Conservation (phyloP, 2,888 invertebrate genomes). For the Chrysomela aeneicollis region DNA sequence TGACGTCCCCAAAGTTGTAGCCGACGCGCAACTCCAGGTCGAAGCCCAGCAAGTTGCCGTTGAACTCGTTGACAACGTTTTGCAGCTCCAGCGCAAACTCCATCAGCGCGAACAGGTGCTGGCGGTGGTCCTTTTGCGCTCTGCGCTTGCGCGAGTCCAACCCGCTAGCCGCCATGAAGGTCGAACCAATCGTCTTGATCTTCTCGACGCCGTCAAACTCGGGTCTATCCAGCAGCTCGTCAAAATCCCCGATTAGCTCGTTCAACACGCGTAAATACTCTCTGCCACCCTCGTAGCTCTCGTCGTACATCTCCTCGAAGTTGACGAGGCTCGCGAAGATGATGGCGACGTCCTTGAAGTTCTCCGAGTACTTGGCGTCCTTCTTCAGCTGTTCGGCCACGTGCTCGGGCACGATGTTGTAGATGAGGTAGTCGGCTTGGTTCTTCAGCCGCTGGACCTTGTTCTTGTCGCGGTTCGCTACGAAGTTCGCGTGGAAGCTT, state of each 20-base stretch:
- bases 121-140: slow-evolving; percentile 73
- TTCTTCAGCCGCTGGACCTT: slow-evolving; percentile 92
- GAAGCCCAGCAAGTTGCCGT: slow-evolving; percentile 89
- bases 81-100: slow-evolving; percentile 95
- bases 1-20: slow-evolving; percentile 94
- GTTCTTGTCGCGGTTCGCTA: slow-evolving; percentile 87
- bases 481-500: slow-evolving; percentile 91
- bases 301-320: slow-evolving; percentile 98
- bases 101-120: slow-evolving; percentile 87
- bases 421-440: slow-evolving; percentile 95
- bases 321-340: slow-evolving; percentile 97
- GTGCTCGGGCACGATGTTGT: slow-evolving; percentile 96
- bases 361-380: slow-evolving; percentile 93
- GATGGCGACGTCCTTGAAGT: slow-evolving; percentile 90
- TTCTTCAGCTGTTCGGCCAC: slow-evolving; percentile 93
- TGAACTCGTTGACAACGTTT: slow-evolving; percentile 85
- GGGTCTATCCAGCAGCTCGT: slow-evolving; percentile 84
- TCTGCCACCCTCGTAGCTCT: slow-evolving; percentile 92
- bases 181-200: slow-evolving; percentile 96
- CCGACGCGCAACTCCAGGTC: slow-evolving; percentile 87
- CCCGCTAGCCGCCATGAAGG: slow-evolving; percentile 98
- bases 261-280: slow-evolving; percentile 95
- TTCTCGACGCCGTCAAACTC: slow-evolving; percentile 92
- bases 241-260: slow-evolving; percentile 95
- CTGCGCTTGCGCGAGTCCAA: slow-evolving; percentile 82